Evolutionary conservation across 2,113 vertebrate species (phyloP), one percentile per base, ranked within the genome.

Genomic region (Sphyrna mokarran): DNA sequence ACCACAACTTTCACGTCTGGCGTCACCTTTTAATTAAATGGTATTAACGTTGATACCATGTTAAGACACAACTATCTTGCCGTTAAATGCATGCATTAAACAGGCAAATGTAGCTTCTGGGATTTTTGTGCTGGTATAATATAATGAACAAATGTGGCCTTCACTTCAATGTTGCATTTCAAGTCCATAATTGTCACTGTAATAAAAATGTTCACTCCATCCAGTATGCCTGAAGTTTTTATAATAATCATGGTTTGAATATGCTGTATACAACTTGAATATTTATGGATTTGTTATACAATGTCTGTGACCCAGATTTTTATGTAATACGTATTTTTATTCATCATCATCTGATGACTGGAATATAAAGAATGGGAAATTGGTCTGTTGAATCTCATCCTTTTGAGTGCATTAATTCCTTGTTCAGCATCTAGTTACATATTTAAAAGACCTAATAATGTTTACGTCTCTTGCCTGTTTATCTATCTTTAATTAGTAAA

Each of bases 151-250:
- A 54, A 58, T 58, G 48, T 89, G 9, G 86, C 26, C 61, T 22
- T 90, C 43, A 89, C 43, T 68, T 16, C 23, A 94, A 69, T 40
- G 33, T 69, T 94, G 23, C 91, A 40, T 69, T 94, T 58, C 20
- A 37, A 40, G 18, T 40, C 66, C n/a, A 33, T 48, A 72, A 95
- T 95, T 95, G 37, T 26, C 43, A 72, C 37, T 95, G 40, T 54
- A 95, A 72, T 95, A 43, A 95, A 76, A 95, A 18, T 69, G 43
- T 68, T 94, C n/a, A 94, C n/a, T 94, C 68, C 69, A 48, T 37
- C 26, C 94, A 95, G 69, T 48, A 72, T 33, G 68, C 22, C 69
- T 95, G 40, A 95, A 76, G 40, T 70, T 95, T 70, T 95, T 72
- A 93, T 37, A 93, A 93, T 66, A 43, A 18, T 68, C 61, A 37